Evolutionary conservation across 2,113 vertebrate genomes (phyloP).

Genomic region (Heterotis niloticus): DNA sequence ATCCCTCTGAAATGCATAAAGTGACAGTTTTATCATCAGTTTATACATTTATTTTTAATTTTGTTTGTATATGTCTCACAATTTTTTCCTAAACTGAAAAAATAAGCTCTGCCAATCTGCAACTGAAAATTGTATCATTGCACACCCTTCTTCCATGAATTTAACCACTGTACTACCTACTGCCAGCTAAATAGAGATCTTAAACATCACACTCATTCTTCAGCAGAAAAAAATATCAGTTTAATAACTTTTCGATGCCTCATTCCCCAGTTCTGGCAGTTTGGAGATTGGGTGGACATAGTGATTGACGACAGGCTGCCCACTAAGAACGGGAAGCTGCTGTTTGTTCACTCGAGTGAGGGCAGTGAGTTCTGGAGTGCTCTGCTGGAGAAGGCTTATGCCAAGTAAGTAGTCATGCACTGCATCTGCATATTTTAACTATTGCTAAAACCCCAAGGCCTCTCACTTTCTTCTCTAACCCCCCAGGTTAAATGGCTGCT

Average conservation of each 20-base stretch:
- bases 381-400: slow-evolving; percentile 58
- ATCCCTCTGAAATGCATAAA: background rate
- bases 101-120: too few species aligned
- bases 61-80: too few species aligned
- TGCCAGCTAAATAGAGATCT: too few species aligned
- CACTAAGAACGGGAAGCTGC: slow-evolving; percentile 60
- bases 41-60: too few species aligned
- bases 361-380: slow-evolving; percentile 70
- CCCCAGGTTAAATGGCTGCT: slow-evolving; percentile 76
- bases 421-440: background rate
- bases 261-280: slow-evolving; percentile 68
- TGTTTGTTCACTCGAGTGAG: slow-evolving; percentile 67
- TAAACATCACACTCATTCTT: too few species aligned
- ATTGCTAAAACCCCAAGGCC: too few species aligned
- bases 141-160: too few species aligned
- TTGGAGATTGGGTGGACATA: slow-evolving; percentile 68
- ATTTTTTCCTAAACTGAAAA: too few species aligned
- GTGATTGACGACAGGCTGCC: slow-evolving; percentile 68
- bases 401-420: slow-evolving; percentile 52
- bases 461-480: background rate
- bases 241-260: background rate
- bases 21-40: too few species aligned
- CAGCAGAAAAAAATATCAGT: background rate
- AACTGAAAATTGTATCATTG: too few species aligned
- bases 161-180: too few species aligned